A percentile compares a stretch with the other conserved stretches of the same genome.
Conservation (phyloP, 1,140 invertebrate species). For the Trachymyrmex septentrionalis region DNA sequence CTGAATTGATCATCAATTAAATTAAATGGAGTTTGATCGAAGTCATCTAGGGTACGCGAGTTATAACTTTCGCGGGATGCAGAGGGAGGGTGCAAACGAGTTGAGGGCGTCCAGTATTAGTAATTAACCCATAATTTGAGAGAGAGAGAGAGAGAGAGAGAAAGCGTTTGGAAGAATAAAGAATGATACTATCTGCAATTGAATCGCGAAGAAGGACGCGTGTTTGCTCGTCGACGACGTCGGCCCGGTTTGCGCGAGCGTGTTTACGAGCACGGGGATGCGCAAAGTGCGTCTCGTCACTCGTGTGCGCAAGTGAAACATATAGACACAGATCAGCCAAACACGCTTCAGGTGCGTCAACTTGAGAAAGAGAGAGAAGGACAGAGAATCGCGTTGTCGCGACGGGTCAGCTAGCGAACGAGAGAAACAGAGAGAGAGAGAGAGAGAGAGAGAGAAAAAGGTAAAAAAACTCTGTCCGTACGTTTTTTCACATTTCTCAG, state of each 20-base stretch:
- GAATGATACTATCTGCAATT: not conserved
- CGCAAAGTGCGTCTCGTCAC: conserved; percentile 24
- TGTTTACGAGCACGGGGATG: not conserved
- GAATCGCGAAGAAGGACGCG: not conserved
- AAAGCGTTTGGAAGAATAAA: not conserved
- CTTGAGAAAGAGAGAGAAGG: not conserved
- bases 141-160: not conserved
- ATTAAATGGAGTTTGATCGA: not conserved
- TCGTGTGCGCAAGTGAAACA: not conserved
- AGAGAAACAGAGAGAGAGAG: conserved; percentile 8
- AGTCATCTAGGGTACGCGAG: not conserved
- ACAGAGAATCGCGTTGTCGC: not conserved
- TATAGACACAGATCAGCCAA: not conserved
- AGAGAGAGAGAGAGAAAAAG: not conserved
- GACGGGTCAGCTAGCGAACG: not conserved
- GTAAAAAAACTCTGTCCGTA: not conserved
- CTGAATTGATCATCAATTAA: not conserved
- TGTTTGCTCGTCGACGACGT: not conserved
- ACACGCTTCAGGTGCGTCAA: not conserved
- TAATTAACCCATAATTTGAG: not conserved
- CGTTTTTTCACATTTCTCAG: not conserved
- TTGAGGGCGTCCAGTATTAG: not conserved
- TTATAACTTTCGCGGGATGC: not conserved
- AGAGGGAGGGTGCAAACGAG: not conserved
- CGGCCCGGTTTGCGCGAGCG: not conserved